Conservation (phyloP, 1,140 invertebrate species). For the Drosophila nigromelanica region DNA sequence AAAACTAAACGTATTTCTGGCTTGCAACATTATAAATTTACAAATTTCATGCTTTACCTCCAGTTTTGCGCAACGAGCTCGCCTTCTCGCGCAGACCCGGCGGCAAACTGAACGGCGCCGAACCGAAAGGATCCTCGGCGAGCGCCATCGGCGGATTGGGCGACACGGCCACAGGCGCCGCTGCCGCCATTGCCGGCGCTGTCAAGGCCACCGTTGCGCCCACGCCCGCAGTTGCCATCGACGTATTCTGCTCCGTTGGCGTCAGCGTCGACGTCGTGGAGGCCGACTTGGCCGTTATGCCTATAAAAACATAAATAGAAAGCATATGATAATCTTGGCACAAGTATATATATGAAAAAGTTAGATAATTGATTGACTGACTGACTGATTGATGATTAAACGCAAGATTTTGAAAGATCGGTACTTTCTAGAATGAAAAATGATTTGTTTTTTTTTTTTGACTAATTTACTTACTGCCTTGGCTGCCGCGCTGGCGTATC, state of each 20-base stretch:
- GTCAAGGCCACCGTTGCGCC: constrained; percentile 7
- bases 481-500: constrained; percentile 90
- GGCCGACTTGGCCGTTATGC: constrained; percentile 80
- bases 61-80: constrained; percentile 85
- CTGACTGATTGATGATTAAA: neutral
- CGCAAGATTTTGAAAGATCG: no score
- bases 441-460: no score
- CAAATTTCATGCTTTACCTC: constrained; percentile 87
- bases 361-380: neutral
- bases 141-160: constrained; percentile 65
- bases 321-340: neutral
- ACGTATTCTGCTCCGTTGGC: constrained; percentile 71
- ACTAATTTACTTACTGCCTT: constrained; percentile 88
- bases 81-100: constrained; percentile 86
- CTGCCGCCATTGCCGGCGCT: constrained; percentile 63
- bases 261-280: constrained; percentile 81
- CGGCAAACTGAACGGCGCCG: constrained; percentile 91
- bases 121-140: constrained; percentile 92
- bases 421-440: no score
- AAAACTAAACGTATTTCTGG: constrained; percentile 80
- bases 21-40: constrained; percentile 47
- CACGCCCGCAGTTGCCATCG: constrained; percentile 1
- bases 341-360: neutral
- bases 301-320: constrained; percentile 32
- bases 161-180: constrained; percentile 37